Evolutionary conservation across 2,888 invertebrate species (phyloP), one percentile per base, ranked within the genome.

Genomic region (Dinocampus coccinellae): DNA sequence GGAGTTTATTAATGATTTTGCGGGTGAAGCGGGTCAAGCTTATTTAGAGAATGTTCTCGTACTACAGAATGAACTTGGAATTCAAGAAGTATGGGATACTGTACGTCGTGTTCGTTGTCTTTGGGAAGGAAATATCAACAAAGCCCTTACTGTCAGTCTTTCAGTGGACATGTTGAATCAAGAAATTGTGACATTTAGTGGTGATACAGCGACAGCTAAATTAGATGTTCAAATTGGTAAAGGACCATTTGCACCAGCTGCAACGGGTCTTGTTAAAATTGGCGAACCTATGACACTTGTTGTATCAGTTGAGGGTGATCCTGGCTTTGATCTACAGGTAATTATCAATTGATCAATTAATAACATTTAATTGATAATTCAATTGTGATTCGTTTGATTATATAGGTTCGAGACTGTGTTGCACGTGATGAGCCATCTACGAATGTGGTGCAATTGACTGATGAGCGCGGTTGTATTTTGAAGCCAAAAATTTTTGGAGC

Each of bases 271-370:
- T 42, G 92, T 95, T 7, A 94, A 94, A 87, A 95, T 95, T 76
- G 95, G 95, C 66, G 94, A 95, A 85, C 90, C 90, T 0, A 94
- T 95, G 93, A 95, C 95, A 0, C 88, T 95, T 72, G 95, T 94
- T 1, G 93, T 95, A 6, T 91, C 93, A 0, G 93, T 95, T 1
- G 93, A 92, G 69, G 95, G 95, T 0, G 94, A 94, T 83, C 91
- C 94, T 66, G 94, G 92, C 2, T 94, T 94, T 80, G 94, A 95
- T 85, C 90, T 95, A 58, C 91, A 92, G 81, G 87, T 52, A 65
- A 65, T n/a, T 64, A 10, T 13, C 1, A 11, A 9, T 11, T n/a
- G 11, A 47, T 47, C 13, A 34, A 16, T 26, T 52, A 20, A 53
- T 52, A 29, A 24, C 10, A n/a, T 33, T 58, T 7, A 33, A 58